Base-by-base conservation (phyloP, 1,140 invertebrate species). In the Eufriesea mexicana region DNA sequence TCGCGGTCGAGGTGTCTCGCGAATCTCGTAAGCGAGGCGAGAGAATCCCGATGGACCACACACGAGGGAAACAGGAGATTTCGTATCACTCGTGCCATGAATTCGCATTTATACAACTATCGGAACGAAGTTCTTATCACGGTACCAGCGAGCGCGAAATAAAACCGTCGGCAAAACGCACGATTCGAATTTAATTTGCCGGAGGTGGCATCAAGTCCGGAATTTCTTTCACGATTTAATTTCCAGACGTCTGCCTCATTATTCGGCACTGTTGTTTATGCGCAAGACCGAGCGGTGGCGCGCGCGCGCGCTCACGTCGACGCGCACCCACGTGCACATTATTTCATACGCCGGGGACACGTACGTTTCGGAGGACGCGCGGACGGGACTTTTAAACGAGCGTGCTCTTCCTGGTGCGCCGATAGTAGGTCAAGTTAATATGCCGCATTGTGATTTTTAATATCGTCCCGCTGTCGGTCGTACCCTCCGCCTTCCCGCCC, bases 351-450 rank as follows among this genome's bases (percentile, higher is more conserved):
- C 61, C 75, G 85, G 66, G 76, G 72, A 71, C 85, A 59, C 70
- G 79, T 75, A 70, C 78, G 59, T 74, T 88, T 85, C 25, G 59
- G 73, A 75, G 77, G 84, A 88, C 73, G 73, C 57, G 72, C 75
- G 86, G 83, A 84, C 79, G 84, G 83, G 66, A 79, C 75, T 79
- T 85, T 82, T 85, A 89, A 88, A 89, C 84, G 87, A 89, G 57
- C 71, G 42, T 51, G 54, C 73, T 89, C 85, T 87, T 87, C 89
- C 88, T 89, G 88, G 86, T 89, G 82, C 80, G 73, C 68, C 85
- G 84, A 91, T 91, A 89, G 86, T 93, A 84, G 92, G 92, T 93
- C 92, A 92, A 92, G 90, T 93, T 90, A 92, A 92, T 93, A 92
- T 92, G 90, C 89, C 80, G 84, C 90, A 92, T 92, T 92, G 92